Evolutionary conservation across 2,888 invertebrate species (phyloP), one percentile per base, ranked within the genome.

Genomic region (Sipha maydis): DNA sequence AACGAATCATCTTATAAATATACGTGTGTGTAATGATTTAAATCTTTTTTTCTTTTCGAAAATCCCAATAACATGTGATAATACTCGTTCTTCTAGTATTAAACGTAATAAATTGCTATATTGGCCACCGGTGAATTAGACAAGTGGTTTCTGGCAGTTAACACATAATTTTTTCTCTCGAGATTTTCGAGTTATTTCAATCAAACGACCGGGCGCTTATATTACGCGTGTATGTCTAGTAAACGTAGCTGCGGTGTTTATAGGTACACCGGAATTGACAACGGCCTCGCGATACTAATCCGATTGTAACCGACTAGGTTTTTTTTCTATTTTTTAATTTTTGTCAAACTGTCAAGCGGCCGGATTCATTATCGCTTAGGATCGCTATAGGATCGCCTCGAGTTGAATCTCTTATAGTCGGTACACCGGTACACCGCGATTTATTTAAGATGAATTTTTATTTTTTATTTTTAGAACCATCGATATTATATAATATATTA

Each of bases 141-240:
- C 85, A 85, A 85, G 85, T 85, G 71, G 78, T 85, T 83, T 85
- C 48, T 77, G 85, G 78, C 78, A 79, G 54, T 78, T 78, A 71
- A 78, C 78, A 54, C 78, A 61, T 77, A 41, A 77, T 84, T 76
- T 41, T 67, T 48, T 48, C 14, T 3, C 41, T 67, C 41, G 3
- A 76, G 41, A 76, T 61, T 67, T 31, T 67, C 61, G 9, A 83
- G 75, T 83, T n/a, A 61, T 85, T 85, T 85, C 84, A 76, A 85
- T 85, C 75, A 83, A 56, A 75, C 73, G 34, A 9, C 7, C 28
- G 67, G n/a, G 28, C 61, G 61, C 67, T 25, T n/a, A 11, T n/a
- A 11, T 19, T 83, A 73, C 41, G 25, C 56, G 2, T 79, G 8
- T 56, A 73, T 31, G 25, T n/a, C 38, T 48, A 38, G 56, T 75